These are phyloP conservation scores for Andrena bicolor DNA, from an alignment of 2,888 invertebrate genomes.

Conservation along the genomic window DNA sequence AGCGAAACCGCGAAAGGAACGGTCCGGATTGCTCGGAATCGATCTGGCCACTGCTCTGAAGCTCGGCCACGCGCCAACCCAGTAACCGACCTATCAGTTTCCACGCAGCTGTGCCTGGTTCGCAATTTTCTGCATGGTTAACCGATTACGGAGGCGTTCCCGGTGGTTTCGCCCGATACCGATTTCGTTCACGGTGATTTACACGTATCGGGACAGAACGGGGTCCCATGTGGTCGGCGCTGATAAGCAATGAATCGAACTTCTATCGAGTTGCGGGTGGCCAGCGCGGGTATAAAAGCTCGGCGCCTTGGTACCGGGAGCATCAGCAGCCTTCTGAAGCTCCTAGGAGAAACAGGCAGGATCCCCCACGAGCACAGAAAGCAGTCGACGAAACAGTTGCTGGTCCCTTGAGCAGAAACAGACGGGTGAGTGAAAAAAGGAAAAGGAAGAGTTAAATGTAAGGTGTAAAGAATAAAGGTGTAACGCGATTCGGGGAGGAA, in stretches of 20 bases:
- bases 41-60: slow-evolving; percentile 20
- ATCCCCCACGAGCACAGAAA: not conserved
- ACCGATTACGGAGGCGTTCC: slow-evolving; percentile 70
- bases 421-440: slow-evolving; percentile 29
- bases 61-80: slow-evolving; percentile 42
- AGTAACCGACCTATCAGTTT: slow-evolving; percentile 50
- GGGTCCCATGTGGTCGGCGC: slow-evolving; percentile 81
- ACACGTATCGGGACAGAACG: slow-evolving; percentile 66
- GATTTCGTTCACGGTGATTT: slow-evolving; percentile 69
- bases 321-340: slow-evolving; percentile 71
- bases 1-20: not conserved
- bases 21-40: slow-evolving; percentile 20
- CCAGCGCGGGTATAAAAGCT: slow-evolving; percentile 77
- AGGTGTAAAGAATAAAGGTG: no score
- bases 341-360: slow-evolving; percentile 54
- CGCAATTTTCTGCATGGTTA: slow-evolving; percentile 79
- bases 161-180: slow-evolving; percentile 70
- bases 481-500: not conserved
- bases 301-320: slow-evolving; percentile 57
- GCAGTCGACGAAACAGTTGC: not conserved
- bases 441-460: not conserved
- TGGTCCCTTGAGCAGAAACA: not conserved
- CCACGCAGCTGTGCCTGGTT: slow-evolving; percentile 35
- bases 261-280: slow-evolving; percentile 79
- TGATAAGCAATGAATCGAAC: slow-evolving; percentile 83